phyloP scores from a whole-genome alignment of 2,797 vertebrate species.

The Stomatorhinus walkeri region DNA sequence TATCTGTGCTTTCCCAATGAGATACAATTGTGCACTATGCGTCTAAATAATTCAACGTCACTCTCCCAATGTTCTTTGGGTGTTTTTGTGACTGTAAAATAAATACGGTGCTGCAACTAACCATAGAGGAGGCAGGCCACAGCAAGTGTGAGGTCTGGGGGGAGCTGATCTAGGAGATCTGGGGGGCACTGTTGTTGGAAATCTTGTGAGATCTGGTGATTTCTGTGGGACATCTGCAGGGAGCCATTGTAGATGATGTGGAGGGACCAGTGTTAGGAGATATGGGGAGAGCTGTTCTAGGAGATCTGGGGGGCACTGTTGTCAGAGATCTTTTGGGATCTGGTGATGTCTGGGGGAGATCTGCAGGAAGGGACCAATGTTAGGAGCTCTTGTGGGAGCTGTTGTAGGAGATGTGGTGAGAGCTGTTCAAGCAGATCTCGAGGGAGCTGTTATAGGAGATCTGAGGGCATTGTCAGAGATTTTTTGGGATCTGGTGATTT shows the following conservation, averaged over 20 bases:
- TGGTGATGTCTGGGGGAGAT: not conserved
- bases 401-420: not conserved
- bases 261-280: not conserved
- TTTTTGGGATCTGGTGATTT: not conserved
- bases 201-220: not conserved
- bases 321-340: not conserved
- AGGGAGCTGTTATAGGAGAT: too few relatives aligned
- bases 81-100: not conserved
- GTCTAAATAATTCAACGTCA: not conserved
- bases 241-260: too few relatives aligned
- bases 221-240: not conserved
- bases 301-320: not conserved
- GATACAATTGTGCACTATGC: not conserved
- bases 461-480: not conserved
- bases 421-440: not conserved
- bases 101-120: not conserved
- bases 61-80: not conserved
- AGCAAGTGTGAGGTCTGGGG: not conserved
- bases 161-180: not conserved
- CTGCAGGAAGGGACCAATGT: not conserved
- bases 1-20: not conserved
- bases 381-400: not conserved
- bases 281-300: not conserved
- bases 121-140: not conserved
- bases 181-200: not conserved